phyloP scores from a whole-genome alignment of 2,113 vertebrate genomes.

The Thunnus maccoyii region DNA sequence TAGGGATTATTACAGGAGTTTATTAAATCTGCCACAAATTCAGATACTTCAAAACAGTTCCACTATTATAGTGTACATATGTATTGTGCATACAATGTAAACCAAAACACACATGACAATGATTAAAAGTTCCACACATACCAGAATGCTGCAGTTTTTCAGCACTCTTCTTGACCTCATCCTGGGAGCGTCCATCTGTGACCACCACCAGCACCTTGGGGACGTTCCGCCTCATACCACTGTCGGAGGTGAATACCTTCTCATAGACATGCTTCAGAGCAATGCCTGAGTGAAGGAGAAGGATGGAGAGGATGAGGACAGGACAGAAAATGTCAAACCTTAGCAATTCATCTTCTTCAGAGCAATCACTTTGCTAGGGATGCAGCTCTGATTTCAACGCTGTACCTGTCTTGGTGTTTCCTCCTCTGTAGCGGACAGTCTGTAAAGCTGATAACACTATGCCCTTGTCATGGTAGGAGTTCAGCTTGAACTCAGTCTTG shows the following conservation, averaged over 20 bases:
- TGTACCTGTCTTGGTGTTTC: slow-evolving; percentile 97
- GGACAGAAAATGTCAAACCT: background rate
- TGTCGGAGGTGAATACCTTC: slow-evolving; percentile 94
- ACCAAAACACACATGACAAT: background rate
- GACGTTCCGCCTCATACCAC: slow-evolving; percentile 95
- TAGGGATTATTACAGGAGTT: slow-evolving; percentile 21
- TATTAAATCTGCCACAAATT: slow-evolving; percentile 36
- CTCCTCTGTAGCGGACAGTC: slow-evolving; percentile 94
- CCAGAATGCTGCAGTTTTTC: slow-evolving; percentile 93
- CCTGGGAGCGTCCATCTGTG: slow-evolving; percentile 97
- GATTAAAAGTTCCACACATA: slow-evolving; percentile 69
- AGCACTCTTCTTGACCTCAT: slow-evolving; percentile 96
- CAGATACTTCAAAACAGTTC: slow-evolving; percentile 22
- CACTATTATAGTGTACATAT: background rate
- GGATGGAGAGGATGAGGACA: background rate
- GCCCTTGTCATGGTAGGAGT: slow-evolving; percentile 94
- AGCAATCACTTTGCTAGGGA: background rate
- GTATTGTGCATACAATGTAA: background rate
- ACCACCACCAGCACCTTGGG: slow-evolving; percentile 98
- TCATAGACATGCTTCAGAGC: slow-evolving; percentile 94
- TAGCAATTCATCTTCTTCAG: background rate
- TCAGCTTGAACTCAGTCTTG: slow-evolving; percentile 97
- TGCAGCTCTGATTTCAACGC: background rate
- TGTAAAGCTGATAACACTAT: slow-evolving; percentile 91
- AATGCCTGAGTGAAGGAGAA: slow-evolving; percentile 83